Evolutionary conservation across 2,888 invertebrate species (phyloP), one percentile per base, ranked within the genome.

Genomic region (Dyspetes luteomarginatus): DNA sequence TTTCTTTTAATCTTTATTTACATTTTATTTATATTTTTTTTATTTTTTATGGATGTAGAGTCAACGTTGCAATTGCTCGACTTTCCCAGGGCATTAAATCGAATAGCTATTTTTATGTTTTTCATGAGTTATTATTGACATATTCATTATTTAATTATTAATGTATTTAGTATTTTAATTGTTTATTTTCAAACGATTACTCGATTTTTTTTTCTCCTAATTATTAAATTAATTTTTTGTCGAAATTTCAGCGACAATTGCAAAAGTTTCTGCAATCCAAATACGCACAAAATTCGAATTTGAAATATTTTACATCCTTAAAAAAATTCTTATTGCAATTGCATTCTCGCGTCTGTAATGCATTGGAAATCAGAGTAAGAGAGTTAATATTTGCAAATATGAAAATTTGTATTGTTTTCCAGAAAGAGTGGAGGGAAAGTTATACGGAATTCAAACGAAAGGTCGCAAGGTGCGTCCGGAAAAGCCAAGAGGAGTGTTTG

Each of bases 401-500:
- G 17, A 17, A 41, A 36, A 19, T 74, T 67, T 55, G 24, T 1
- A 26, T 24, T 9, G n/a, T 22, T 92, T 93, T 95, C 91, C 94
- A 98, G 97, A 99, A 99, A 96, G 98, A 98, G 95, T 98, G 98
- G 98, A 95, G 99, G 93, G 98, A 99, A 94, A 96, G 97, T 93
- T 98, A 97, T 94, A 94, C 96, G 93, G 98, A 98, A 94, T 99
- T 99, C 94, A 99, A 98, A 95, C 95, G 97, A 94, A 98, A 97
- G 95, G 99, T 99, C 90, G 98, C 98, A 90, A 95, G 97, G 93
- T 98, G 98, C 95, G 99, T 99, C 93, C 95, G 99, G 94, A 98
- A 97, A 95, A 99, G 98, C 95, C 98, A 99, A 95, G 99, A 99
- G 93, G 97, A 98, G 94, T 97, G 97, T 95, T 96, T 96, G 96